phyloP scores from a whole-genome alignment of 2,888 invertebrate species.

The Steinernema hermaphroditum region DNA sequence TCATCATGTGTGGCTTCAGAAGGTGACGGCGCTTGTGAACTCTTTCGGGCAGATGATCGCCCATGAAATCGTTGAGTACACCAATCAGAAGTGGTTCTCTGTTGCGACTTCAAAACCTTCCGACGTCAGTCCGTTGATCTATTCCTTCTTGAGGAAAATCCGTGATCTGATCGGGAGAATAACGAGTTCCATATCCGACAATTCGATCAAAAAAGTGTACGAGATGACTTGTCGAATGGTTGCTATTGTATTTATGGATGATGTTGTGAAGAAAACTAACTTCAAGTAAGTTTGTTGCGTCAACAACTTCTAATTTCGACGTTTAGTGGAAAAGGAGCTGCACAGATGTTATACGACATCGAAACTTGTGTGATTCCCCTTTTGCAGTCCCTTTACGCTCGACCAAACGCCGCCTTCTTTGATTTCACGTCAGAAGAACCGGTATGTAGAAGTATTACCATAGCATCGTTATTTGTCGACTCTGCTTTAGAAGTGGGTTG shows the following conservation, averaged over 20 bases:
- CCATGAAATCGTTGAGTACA: constrained; percentile 31
- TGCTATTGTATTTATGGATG: constrained; percentile 39
- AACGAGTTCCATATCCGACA: constrained; percentile 39
- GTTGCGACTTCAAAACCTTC: constrained; percentile 39
- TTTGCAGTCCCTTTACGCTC: constrained; percentile 38
- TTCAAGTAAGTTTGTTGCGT: constrained; percentile 38
- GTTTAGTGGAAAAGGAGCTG: constrained; percentile 43
- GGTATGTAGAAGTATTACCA: constrained; percentile 29
- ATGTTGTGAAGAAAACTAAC: constrained; percentile 38
- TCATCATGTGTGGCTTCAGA: constrained; percentile 47
- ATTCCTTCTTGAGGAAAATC: constrained; percentile 41
- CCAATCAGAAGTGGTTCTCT: constrained; percentile 39
- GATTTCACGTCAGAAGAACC: constrained; percentile 35
- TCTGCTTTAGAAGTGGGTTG: constrained; percentile 43
- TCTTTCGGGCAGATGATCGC: constrained; percentile 40
- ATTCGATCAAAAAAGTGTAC: constrained; percentile 41
- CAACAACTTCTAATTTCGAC: not conserved
- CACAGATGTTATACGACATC: constrained; percentile 47
- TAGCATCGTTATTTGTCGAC: not conserved
- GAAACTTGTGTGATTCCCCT: constrained; percentile 44
- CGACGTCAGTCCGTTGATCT: constrained; percentile 43
- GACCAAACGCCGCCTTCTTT: constrained; percentile 34
- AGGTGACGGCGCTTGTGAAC: constrained; percentile 20
- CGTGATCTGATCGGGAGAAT: constrained; percentile 37
- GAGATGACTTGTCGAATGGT: constrained; percentile 43